Evolutionary conservation across 2,113 vertebrate species (phyloP).

Genomic region (Coryphaenoides rupestris): DNA sequence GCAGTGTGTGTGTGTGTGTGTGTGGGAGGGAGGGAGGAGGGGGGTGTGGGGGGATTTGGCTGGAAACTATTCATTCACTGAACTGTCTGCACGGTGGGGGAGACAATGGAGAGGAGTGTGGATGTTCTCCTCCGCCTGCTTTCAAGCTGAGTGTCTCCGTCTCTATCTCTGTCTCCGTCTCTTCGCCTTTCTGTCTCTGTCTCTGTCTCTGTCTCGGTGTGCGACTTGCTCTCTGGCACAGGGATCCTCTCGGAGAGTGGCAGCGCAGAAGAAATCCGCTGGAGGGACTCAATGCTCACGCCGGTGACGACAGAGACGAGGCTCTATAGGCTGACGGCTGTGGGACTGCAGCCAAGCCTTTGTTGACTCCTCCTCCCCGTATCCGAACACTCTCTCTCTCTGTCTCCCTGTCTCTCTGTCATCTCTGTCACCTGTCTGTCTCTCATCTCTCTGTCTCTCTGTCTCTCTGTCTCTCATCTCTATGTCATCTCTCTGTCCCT

Average conservation of each 20-base stretch:
- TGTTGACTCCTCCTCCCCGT: conserved; percentile 15
- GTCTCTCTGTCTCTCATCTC: conserved; percentile 6
- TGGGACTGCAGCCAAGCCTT: conserved; percentile 15
- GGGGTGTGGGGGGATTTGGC: conserved; percentile 45
- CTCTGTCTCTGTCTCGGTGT: too few species aligned
- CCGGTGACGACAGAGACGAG: conserved; percentile 35
- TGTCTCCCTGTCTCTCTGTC: conserved; percentile 42
- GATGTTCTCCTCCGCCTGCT: conserved; percentile 38
- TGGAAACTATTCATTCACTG: conserved; percentile 34
- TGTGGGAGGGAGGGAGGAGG: too few species aligned
- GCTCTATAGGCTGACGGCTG: conserved; percentile 15
- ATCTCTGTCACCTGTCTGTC: neutral
- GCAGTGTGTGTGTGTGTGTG: neutral
- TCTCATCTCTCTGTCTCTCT: neutral
- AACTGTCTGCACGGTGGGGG: conserved; percentile 41
- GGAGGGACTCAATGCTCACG: conserved; percentile 47
- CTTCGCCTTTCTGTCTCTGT: neutral
- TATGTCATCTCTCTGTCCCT: conserved; percentile 21
- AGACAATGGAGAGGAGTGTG: conserved; percentile 56
- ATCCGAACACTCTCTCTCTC: conserved; percentile 25
- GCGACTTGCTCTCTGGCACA: too few species aligned
- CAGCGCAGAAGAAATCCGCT: conserved; percentile 53
- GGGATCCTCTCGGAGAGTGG: conserved; percentile 54
- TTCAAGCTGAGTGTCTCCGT: conserved; percentile 17
- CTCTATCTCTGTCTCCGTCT: neutral